Evolutionary conservation across 2,113 vertebrate genomes (phyloP).

Genomic region (Thermophis baileyi): DNA sequence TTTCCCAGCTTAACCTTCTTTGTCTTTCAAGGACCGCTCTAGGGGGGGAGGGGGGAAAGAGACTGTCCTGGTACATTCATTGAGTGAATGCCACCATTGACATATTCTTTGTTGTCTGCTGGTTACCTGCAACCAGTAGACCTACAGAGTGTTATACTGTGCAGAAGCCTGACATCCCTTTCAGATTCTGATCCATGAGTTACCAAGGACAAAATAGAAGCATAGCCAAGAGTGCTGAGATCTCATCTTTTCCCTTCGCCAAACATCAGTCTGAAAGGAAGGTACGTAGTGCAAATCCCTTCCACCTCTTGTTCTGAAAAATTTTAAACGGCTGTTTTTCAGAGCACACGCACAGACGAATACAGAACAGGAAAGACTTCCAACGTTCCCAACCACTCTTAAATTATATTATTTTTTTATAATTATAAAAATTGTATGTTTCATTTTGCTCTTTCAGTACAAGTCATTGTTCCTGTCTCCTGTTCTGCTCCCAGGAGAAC

Average conservation of each 20-base stretch:
- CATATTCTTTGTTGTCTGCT: not conserved
- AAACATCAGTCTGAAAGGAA: not conserved
- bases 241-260: not conserved
- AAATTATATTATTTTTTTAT: not conserved
- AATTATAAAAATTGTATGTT: not conserved
- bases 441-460: not conserved
- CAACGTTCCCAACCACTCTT: not conserved
- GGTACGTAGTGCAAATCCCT: not conserved
- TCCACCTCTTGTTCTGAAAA: not conserved
- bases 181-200: not conserved
- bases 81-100: not conserved
- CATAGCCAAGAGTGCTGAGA: not conserved
- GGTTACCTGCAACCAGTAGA: not conserved
- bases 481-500: not conserved
- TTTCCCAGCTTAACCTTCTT: not conserved
- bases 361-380: not conserved
- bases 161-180: not conserved
- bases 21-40: not conserved
- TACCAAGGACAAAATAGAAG: not conserved
- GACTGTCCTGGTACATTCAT: not conserved
- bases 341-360: not conserved
- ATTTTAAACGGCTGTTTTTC: not conserved
- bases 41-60: not conserved
- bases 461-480: not conserved
- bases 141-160: not conserved